Base-by-base conservation (phyloP, 1,140 invertebrate species). In the Stegodyphus mimosarum region DNA sequence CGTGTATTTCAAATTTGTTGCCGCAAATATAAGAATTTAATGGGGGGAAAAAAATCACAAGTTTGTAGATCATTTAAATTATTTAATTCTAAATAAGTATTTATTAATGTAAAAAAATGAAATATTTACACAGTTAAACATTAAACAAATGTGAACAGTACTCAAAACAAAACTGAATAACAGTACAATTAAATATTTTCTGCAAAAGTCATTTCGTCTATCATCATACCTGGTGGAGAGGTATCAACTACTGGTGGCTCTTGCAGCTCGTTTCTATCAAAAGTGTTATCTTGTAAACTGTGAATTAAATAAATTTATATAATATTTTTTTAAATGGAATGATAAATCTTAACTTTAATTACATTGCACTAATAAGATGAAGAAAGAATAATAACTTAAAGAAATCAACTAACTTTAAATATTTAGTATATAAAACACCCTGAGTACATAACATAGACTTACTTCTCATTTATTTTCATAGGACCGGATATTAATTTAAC, bases 401-500 rank as follows among this genome's bases (percentile, higher is more conserved):
- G 15, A 60, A 11, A 60, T 60, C 15, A 33, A 1, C 1, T 3
- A 33, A 33, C 33, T 1, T 33, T 33, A 33, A 33, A 33, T 11
- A 60, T 11, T 60, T 60, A 5, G 1, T 11, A 60, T 11, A 60
- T 60, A 60, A 60, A 60, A 60, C 55, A 60, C 5, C 5, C 33
- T 33, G 3, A 33, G 33, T 33, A 3, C 33, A 33, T 5, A 60
- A 60, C 15, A 15, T 2, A 60, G 5, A 60, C 77, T 74, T 84
- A 87, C 86, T 87, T 87, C 72, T 88, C 88, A 63, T 87, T 87
- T 66, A 80, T 81, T 86, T 88, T 88, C 60, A 87, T 86, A 66
- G 87, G 70, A 11, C 87, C 89, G 72, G 89, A 89, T 60, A 90
- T 90, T 69, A 92, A 88, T 89, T 93, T 93, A 0, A 95, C 94